A percentile compares a stretch with the other conserved stretches of the same genome.
phyloP scores from a whole-genome alignment of 2,888 invertebrate species.

The Temnothorax ravouxi region DNA sequence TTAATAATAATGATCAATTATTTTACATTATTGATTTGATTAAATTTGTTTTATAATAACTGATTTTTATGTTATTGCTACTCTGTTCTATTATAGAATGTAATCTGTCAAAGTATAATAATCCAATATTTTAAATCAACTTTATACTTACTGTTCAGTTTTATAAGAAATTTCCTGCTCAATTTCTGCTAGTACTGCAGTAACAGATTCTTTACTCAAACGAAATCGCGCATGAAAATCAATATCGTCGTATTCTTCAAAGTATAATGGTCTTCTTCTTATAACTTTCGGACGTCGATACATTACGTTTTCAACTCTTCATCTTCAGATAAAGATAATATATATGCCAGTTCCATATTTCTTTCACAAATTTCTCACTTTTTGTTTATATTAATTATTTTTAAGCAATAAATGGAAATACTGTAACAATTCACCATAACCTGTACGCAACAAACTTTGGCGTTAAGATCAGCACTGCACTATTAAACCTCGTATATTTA shows the following conservation, averaged over 20 bases:
- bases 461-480: neutral
- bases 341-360: neutral
- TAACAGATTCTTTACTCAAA: neutral
- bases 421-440: neutral
- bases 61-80: constrained; percentile 20
- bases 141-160: neutral
- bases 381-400: neutral
- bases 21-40: no score
- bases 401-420: neutral
- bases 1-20: neutral
- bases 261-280: neutral
- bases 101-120: neutral
- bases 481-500: neutral
- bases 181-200: neutral
- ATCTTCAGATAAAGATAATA: constrained; percentile 2
- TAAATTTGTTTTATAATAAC: neutral
- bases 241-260: neutral
- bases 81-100: neutral
- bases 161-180: neutral
- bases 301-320: neutral
- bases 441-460: neutral
- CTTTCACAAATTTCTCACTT: no score
- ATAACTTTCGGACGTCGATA: neutral
- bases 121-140: constrained; percentile 7
- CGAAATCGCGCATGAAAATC: constrained; percentile 21